Evolutionary conservation across 2,888 invertebrate genomes (phyloP), one percentile per base, ranked within the genome.

Genomic region (Rhopalosiphum nymphaeae): DNA sequence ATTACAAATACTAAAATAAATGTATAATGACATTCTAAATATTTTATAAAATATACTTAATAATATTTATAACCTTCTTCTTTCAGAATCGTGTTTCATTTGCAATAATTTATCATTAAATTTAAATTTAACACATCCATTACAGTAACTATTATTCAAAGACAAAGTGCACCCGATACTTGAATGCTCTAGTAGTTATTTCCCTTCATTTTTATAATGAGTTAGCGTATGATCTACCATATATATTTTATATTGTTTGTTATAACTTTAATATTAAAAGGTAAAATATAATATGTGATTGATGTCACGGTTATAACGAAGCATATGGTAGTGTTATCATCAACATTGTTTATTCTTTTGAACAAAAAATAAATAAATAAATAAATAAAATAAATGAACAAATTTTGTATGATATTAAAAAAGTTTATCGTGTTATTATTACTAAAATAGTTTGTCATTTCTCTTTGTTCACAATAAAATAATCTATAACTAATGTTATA

Each of bases 391-490:
- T 78, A 42, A 36, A 78, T 36, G 0, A 42, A 36, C 36, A 78
- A 21, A 78, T 78, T 88, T 53, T 88, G 26, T 67, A 44, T 53
- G 42, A n/a, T 88, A 92, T 92, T 92, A 88, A 92, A 88, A 92
- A 88, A 92, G 92, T 92, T 92, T 67, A 78, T 88, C 67, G 25
- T 25, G 42, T 53, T 78, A 56, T 88, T 67, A 88, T 53, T 88
- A 53, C 10, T 5, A 42, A 92, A 92, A 88, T 78, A 88, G 25
- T 92, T 88, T 53, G 53, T 16, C 46, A 21, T 67, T 61, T 42
- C 16, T 87, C 44, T 36, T 49, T 49, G 3, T 61, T 26, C 5
- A 1, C 13, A 29, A 56, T 56, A 88, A 26, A 53, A 78, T 16
- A 61, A 56, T 49, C n/a, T 61, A 57, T 44, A 57, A 89, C 26